Evolutionary conservation across 2,888 invertebrate genomes (phyloP).

Genomic region (Drosophila anomalipes): DNA sequence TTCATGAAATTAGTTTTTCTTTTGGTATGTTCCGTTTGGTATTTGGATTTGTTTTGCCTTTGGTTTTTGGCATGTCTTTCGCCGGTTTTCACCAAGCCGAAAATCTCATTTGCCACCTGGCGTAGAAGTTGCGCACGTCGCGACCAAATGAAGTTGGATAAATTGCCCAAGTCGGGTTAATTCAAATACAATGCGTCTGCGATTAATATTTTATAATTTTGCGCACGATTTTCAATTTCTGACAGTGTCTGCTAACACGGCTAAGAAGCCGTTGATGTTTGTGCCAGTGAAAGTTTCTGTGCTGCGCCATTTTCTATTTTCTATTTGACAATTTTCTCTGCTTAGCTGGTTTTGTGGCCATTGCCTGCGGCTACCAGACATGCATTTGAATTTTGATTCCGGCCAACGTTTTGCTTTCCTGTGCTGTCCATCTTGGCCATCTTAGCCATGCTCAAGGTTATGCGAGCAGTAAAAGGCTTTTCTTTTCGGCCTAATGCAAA

Average conservation of each 20-base stretch:
- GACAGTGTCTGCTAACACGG: conserved; percentile 31
- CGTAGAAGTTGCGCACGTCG: conserved; percentile 66
- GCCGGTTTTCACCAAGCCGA: conserved; percentile 21
- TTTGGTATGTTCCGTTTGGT: conserved; percentile 35
- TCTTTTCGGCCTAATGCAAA: conserved; percentile 25
- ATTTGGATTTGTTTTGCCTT: conserved; percentile 16
- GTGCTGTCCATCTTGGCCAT: conserved; percentile 12
- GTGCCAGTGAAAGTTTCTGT: conserved; percentile 48
- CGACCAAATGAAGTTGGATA: conserved; percentile 54
- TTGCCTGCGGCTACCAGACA: conserved; percentile 67
- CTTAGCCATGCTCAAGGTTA: conserved; percentile 36
- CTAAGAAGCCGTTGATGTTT: conserved; percentile 8
- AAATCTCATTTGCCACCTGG: conserved; percentile 61
- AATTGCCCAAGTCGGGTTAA: conserved; percentile 49
- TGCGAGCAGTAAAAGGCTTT: conserved; percentile 60
- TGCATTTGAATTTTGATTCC: conserved; percentile 69
- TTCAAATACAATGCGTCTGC: conserved; percentile 62
- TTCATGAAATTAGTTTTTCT: conserved; percentile 80
- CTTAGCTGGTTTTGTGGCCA: conserved; percentile 30
- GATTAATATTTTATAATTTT: conserved; percentile 77
- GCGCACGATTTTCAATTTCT: conserved; percentile 76
- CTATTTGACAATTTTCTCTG: conserved; percentile 18
- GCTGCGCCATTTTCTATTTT: conserved; percentile 35
- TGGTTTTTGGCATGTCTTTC: conserved; percentile 21
- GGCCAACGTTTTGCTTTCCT: conserved; percentile 21